Conservation (phyloP, 2,113 vertebrate genomes). For the Lamprotornis superbus region DNA sequence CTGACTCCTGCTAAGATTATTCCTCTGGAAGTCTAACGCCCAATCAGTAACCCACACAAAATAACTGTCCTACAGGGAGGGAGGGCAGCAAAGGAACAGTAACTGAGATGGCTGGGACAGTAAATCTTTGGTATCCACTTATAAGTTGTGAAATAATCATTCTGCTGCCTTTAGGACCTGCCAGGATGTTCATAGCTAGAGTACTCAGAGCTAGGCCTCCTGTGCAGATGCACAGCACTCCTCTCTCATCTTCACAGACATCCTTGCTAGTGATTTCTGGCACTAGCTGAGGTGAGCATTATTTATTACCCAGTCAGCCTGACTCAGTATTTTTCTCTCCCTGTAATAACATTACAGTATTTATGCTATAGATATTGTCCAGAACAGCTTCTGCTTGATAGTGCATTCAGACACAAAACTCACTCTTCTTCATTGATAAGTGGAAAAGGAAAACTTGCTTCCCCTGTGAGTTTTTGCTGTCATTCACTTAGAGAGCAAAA, state of each 20-base stretch:
- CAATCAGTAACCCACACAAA: neutral
- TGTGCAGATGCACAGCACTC: neutral
- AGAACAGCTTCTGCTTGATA: neutral
- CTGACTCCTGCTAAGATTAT: neutral
- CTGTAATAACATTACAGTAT: neutral
- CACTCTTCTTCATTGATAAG: neutral
- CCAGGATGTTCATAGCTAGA: neutral
- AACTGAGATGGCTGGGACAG: neutral
- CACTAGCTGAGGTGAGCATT: neutral
- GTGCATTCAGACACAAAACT: neutral
- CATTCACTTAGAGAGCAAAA: neutral
- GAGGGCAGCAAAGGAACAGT: neutral
- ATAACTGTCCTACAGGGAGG: neutral
- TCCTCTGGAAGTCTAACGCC: neutral
- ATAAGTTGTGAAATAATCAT: neutral
- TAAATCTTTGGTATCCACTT: neutral
- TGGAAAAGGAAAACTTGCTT: neutral
- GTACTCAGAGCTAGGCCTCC: neutral
- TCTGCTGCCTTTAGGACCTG: neutral
- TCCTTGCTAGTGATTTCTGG: neutral
- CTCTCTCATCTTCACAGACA: neutral
- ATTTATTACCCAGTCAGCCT: neutral
- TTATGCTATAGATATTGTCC: neutral
- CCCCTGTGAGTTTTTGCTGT: neutral
- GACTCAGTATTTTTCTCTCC: neutral